Evolutionary conservation across 2,113 vertebrate genomes (phyloP), one percentile per base, ranked within the genome.

Genomic region (Lepus europaeus): DNA sequence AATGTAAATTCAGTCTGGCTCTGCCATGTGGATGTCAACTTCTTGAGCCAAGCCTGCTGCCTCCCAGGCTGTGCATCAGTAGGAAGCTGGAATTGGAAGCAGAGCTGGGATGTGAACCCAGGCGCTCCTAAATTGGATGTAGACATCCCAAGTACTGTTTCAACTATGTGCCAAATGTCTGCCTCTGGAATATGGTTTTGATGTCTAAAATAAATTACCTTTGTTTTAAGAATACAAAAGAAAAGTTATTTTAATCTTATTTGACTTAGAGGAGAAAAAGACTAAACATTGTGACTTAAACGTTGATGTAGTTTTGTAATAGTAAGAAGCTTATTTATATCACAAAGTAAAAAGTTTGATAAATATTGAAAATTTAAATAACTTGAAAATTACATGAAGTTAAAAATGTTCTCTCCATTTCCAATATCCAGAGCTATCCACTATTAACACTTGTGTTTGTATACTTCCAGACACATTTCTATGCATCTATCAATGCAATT

Each of bases 141-240:
- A 19, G 14, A 19, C 19, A 59, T 59, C 56, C 56, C 56, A 59
- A 59, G 13, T 14, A 59, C 14, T 19, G 19, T 59, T 19, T 59
- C 17, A 59, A 59, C 17, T 11, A 6, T 20, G 56, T 59, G 56
- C 56, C 56, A 59, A 1, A 59, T 0, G 6, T 59, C 56, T 59
- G 56, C 56, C 56, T 59, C 81, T 82, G 59, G 56, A 86, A 81
- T 74, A 68, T 88, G 69, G 25, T 77, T 51, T 96, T 82, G 63
- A 92, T 78, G 25, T 74, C 72, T 64, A 85, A 92, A 95, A 87
- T 93, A 87, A 92, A 78, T 78, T 56, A 78, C 27, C 51, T 89
- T 90, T 89, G 39, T 94, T 82, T 95, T 83, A 83, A 78, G 51
- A 90, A 72, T 13, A 36, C 31, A 89, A 68, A 91, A 23, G 33